These are phyloP conservation scores for Semicossyphus pulcher DNA, from an alignment of 2,113 vertebrate species.

Conservation along the genomic window DNA sequence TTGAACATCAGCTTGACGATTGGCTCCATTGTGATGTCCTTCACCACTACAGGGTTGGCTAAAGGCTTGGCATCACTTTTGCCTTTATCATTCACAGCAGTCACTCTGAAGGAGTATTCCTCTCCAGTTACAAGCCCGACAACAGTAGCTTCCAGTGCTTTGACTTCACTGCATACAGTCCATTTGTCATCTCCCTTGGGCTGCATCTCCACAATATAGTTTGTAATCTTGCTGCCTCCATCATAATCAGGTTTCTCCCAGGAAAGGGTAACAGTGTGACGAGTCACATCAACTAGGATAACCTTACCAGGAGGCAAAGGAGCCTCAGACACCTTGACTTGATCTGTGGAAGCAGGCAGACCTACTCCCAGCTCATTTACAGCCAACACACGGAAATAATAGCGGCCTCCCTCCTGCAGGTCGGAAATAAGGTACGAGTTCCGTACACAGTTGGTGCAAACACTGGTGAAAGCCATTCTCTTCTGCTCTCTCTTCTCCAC, in stretches of 20 bases:
- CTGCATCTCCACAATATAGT: constrained; percentile 96
- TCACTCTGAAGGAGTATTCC: constrained; percentile 94
- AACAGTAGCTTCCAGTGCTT: constrained; percentile 91
- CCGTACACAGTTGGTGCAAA: constrained; percentile 93
- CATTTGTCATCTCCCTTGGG: constrained; percentile 95
- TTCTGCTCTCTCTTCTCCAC: constrained; percentile 97
- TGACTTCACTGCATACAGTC: constrained; percentile 93
- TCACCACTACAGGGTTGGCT: constrained; percentile 91
- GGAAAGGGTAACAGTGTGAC: constrained; percentile 90
- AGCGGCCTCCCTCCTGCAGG: constrained; percentile 92
- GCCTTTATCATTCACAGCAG: constrained; percentile 96
- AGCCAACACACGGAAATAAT: constrained; percentile 96
- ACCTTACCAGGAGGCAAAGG: constrained; percentile 95
- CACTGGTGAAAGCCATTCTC: constrained; percentile 94
- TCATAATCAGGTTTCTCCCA: constrained; percentile 99
- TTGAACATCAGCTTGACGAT: constrained; percentile 90
- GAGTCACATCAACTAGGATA: constrained; percentile 91
- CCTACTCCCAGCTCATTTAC: constrained; percentile 95
- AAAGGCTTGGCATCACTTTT: constrained; percentile 95
- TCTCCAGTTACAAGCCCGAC: constrained; percentile 91
- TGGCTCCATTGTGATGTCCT: constrained; percentile 94
- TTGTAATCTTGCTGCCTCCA: constrained; percentile 97
- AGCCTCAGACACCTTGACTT: constrained; percentile 92
- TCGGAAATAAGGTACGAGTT: constrained; percentile 92
- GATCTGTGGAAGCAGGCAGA: constrained; percentile 90